A percentile compares a stretch with the other conserved stretches of the same genome.
Evolutionary conservation across 2,797 vertebrate species (phyloP).

Genomic region (Caiman crocodilus): DNA sequence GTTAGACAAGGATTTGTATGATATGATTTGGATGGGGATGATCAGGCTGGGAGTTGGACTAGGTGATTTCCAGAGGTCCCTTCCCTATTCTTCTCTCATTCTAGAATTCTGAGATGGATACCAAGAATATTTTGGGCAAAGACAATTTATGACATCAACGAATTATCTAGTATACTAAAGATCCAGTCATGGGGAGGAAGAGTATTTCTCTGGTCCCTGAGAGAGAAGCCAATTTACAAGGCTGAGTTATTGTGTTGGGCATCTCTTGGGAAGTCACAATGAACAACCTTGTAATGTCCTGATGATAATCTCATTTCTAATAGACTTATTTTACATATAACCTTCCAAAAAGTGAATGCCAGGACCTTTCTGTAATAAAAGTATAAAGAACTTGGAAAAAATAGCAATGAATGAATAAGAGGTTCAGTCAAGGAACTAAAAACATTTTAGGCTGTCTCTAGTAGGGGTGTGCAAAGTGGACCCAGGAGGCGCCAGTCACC

Average conservation of each 20-base stretch:
- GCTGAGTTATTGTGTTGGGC: neutral
- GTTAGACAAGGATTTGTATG: too few species aligned
- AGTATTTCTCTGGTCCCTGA: neutral
- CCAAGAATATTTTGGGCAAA: neutral
- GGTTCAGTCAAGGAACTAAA: neutral
- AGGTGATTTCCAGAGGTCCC: too few species aligned
- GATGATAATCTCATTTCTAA: accelerated
- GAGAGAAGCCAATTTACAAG: neutral
- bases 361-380: accelerated
- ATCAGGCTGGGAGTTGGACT: too few species aligned
- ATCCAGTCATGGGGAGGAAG: neutral
- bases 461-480: neutral
- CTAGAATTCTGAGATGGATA: neutral
- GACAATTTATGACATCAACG: neutral
- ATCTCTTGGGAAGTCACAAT: accelerated
- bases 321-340: neutral
- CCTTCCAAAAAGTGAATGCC: neutral
- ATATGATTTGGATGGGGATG: too few species aligned
- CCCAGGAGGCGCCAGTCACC: too few species aligned
- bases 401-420: neutral
- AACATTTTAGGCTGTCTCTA: neutral
- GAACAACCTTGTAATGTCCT: neutral
- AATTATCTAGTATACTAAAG: neutral
- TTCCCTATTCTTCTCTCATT: too few species aligned
- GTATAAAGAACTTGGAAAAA: neutral